These are phyloP conservation scores for Lampris megalopsis DNA, from an alignment of 2,113 vertebrate species.

Conservation along the genomic window DNA sequence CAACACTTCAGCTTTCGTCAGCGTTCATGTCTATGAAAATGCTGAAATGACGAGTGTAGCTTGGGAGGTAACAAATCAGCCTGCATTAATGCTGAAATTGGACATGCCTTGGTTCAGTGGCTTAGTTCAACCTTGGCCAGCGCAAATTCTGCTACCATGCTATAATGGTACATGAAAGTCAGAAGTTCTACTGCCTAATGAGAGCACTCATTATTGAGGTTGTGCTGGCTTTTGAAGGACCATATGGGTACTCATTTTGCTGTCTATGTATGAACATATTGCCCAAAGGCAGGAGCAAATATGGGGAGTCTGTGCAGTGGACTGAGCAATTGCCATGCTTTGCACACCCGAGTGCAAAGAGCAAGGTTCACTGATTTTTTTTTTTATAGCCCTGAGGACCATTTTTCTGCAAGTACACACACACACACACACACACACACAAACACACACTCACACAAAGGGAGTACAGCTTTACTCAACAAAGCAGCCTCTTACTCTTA, in stretches of 20 bases:
- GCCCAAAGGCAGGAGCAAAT: slow-evolving; percentile 64
- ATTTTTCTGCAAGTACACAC: slow-evolving; percentile 60
- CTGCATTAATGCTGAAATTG: slow-evolving; percentile 70
- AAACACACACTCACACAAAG: too few relatives aligned
- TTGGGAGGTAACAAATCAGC: slow-evolving; percentile 67
- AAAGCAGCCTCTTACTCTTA: slow-evolving; percentile 38
- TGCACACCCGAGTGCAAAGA: slow-evolving; percentile 70
- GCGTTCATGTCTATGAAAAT: slow-evolving; percentile 71
- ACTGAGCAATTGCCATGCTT: slow-evolving; percentile 71
- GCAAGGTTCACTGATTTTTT: slow-evolving; percentile 67
- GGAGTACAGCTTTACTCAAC: slow-evolving; percentile 2
- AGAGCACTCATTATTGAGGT: slow-evolving; percentile 74
- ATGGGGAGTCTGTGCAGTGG: slow-evolving; percentile 65
- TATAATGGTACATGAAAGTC: slow-evolving; percentile 74
- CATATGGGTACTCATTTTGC: slow-evolving; percentile 65
- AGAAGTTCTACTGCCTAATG: slow-evolving; percentile 66
- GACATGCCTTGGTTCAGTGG: slow-evolving; percentile 67
- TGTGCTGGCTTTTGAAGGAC: slow-evolving; percentile 66
- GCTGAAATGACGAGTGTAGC: slow-evolving; percentile 60
- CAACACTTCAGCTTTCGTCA: slow-evolving; percentile 58
- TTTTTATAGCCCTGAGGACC: slow-evolving; percentile 58
- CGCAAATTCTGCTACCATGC: slow-evolving; percentile 62
- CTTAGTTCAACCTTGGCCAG: slow-evolving; percentile 67
- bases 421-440: slow-evolving; percentile 6
- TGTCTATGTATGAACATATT: slow-evolving; percentile 65